Percentiles rank a stretch among this genome's conserved stretches.
phyloP scores from a whole-genome alignment of 2,113 vertebrate species.

The Catharus bicknelli region DNA sequence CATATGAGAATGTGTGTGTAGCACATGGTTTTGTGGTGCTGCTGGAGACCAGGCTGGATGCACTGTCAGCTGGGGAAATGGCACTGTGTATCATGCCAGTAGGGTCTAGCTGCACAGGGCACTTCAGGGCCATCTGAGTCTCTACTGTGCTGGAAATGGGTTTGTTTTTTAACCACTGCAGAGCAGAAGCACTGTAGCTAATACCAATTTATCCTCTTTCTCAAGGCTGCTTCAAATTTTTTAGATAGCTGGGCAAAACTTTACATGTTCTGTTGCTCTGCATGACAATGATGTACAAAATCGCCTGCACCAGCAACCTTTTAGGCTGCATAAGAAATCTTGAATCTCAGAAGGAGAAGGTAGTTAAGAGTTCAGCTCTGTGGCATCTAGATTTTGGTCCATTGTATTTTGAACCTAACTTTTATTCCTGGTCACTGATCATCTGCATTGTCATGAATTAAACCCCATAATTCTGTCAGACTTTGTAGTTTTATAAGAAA shows the following conservation, averaged over 20 bases:
- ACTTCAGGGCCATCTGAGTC: neutral
- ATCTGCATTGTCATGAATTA: neutral
- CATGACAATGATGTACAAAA: rapidly evolving
- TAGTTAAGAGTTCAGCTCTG: neutral
- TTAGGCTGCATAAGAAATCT: neutral
- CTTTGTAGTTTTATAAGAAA: neutral
- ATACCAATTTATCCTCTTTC: neutral
- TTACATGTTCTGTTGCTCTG: neutral
- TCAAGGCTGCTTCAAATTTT: neutral
- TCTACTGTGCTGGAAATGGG: neutral
- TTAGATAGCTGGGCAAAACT: neutral
- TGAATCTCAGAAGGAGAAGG: neutral
- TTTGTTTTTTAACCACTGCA: neutral
- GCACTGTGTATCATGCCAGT: neutral
- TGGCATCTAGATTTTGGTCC: neutral
- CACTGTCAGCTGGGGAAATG: neutral
- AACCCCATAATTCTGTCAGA: neutral
- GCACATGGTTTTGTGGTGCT: neutral
- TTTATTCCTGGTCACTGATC: neutral
- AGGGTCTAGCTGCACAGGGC: neutral
- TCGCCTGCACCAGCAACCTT: neutral
- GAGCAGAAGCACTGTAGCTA: neutral
- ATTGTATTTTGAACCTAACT: neutral
- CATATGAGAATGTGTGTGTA: neutral
- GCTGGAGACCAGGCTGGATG: neutral